Evolutionary conservation across 2,797 vertebrate genomes (phyloP).

Genomic region (Typhlichthys eigenmanni): DNA sequence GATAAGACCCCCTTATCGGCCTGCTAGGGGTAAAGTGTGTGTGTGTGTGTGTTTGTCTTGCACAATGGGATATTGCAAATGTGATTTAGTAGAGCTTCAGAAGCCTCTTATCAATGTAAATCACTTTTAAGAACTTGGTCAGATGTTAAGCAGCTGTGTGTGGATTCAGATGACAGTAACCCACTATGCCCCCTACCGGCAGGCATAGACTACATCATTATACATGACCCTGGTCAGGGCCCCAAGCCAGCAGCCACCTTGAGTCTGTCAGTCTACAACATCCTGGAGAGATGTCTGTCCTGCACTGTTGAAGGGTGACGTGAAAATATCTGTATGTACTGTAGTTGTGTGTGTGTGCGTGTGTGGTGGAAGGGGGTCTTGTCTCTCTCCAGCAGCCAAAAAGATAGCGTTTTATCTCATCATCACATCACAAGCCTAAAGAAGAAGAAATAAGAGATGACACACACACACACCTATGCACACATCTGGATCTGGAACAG

Average conservation of each 20-base stretch:
- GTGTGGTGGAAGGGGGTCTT: neutral
- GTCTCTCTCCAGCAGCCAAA: no score
- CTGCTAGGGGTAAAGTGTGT: constrained; percentile 68
- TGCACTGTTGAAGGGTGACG: constrained; percentile 13
- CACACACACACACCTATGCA: constrained; percentile 3
- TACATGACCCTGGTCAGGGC: constrained; percentile 14
- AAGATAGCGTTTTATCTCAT: no score
- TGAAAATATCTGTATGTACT: constrained; percentile 23
- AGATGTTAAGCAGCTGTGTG: constrained; percentile 44
- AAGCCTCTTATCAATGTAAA: constrained; percentile 52
- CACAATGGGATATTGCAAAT: constrained; percentile 69
- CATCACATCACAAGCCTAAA: no score
- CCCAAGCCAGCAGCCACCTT: constrained; percentile 36
- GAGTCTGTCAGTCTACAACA: constrained; percentile 1
- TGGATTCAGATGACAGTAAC: constrained; percentile 59
- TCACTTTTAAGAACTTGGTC: constrained; percentile 62
- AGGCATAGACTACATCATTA: constrained; percentile 23
- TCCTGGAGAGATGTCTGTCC: constrained; percentile 11
- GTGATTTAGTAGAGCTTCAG: constrained; percentile 55
- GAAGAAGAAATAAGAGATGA: no score
- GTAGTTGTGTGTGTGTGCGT: constrained; percentile 1
- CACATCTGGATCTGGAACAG: no score
- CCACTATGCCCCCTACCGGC: constrained; percentile 25
- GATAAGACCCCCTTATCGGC: constrained; percentile 88
- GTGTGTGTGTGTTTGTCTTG: constrained; percentile 59